A percentile compares a stretch with the other conserved stretches of the same genome.
These are phyloP conservation scores for Adelges cooleyi DNA, from an alignment of 1,140 invertebrate genomes.

Conservation along the genomic window DNA sequence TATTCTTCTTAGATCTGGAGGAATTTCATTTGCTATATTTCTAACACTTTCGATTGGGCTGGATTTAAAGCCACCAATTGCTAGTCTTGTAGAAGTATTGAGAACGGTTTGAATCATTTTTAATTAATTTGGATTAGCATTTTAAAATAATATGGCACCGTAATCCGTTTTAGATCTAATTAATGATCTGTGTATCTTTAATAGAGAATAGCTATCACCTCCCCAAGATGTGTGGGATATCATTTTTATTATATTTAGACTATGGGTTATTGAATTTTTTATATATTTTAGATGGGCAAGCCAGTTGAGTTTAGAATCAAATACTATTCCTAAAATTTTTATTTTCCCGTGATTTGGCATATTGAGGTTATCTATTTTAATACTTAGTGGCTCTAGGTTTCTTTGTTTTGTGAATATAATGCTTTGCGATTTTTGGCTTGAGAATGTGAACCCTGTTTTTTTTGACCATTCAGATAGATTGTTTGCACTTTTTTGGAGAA, in stretches of 20 bases:
- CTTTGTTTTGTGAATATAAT: not conserved
- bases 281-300: not conserved
- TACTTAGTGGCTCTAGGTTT: not conserved
- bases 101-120: not conserved
- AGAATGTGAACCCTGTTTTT: not conserved
- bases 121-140: not conserved
- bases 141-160: not conserved
- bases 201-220: not conserved
- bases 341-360: not conserved
- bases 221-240: not conserved
- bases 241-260: not conserved
- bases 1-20: no score
- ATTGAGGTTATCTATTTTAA: not conserved
- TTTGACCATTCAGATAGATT: not conserved
- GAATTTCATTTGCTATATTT: no score
- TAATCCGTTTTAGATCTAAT: not conserved
- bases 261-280: not conserved
- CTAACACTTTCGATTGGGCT: not conserved
- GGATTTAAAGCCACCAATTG: not conserved
- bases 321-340: not conserved
- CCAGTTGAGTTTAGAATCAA: not conserved
- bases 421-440: not conserved
- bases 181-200: not conserved
- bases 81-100: not conserved
- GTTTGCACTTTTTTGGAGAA: not conserved